phyloP scores from a whole-genome alignment of 1,140 invertebrate genomes.

The Coptotermes formosanus region DNA sequence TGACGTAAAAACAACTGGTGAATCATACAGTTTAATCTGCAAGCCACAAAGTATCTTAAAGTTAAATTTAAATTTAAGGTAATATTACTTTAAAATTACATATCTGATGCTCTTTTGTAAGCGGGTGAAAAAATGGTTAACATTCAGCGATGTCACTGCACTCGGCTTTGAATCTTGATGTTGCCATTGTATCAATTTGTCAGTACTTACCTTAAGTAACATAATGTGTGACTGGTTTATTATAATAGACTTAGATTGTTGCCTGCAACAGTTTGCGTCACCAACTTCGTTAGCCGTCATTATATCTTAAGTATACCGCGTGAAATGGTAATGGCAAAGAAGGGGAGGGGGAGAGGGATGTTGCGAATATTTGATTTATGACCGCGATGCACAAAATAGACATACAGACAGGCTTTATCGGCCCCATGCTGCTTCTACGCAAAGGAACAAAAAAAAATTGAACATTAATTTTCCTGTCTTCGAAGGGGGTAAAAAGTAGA shows the following conservation, averaged over 20 bases:
- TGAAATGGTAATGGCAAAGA: not conserved
- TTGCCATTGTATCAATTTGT: not conserved
- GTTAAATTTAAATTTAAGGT: too few relatives aligned
- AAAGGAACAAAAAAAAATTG: not conserved
- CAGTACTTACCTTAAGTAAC: not conserved
- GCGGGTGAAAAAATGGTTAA: not conserved
- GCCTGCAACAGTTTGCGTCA: not conserved
- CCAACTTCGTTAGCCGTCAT: not conserved
- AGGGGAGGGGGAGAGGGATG: not conserved
- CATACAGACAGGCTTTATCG: constrained; percentile 9
- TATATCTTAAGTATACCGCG: not conserved
- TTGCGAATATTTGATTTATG: constrained; percentile 9
- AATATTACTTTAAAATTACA: too few relatives aligned
- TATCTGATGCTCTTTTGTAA: not conserved
- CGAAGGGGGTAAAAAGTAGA: not conserved
- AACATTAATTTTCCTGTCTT: constrained; percentile 17
- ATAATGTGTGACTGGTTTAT: not conserved
- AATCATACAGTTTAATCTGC: too few relatives aligned
- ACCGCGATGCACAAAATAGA: not conserved
- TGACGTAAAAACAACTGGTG: too few relatives aligned
- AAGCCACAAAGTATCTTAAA: too few relatives aligned
- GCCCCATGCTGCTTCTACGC: not conserved
- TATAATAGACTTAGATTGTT: not conserved
- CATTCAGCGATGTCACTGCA: not conserved
- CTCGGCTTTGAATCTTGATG: not conserved